A percentile compares a stretch with the other conserved stretches of the same genome.
Conservation (phyloP, 2,113 vertebrate genomes). For the Nesoenas mayeri region DNA sequence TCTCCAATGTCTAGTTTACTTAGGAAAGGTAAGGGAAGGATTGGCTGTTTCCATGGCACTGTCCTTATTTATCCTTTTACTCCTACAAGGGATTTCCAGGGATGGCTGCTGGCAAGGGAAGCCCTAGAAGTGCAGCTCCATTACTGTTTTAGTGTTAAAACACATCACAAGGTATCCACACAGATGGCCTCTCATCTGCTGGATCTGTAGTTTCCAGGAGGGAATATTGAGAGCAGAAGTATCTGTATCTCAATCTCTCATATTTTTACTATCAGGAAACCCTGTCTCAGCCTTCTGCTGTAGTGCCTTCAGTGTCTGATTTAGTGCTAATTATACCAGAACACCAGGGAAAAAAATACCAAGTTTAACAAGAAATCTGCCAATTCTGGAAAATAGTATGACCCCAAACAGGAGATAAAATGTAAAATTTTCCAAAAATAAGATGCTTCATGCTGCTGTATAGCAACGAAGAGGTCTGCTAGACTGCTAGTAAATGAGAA, state of each 20-base stretch:
- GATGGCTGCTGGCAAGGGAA: conserved; percentile 58
- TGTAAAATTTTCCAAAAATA: conserved; percentile 32
- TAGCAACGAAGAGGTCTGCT: conserved; percentile 4
- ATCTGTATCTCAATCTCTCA: conserved; percentile 46
- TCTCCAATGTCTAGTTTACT: neutral
- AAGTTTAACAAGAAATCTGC: conserved; percentile 38
- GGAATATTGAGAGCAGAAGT: conserved; percentile 39
- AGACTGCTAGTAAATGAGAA: neutral
- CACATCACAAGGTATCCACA: conserved; percentile 59
- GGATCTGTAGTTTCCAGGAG: conserved; percentile 58
- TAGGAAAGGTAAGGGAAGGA: neutral
- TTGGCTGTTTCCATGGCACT: conserved; percentile 43
- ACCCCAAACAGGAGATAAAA: conserved; percentile 35
- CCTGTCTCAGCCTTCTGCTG: conserved; percentile 51
- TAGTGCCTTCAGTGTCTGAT: conserved; percentile 38
- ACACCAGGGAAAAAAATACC: neutral
- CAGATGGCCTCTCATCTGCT: conserved; percentile 67
- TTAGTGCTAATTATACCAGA: conserved; percentile 58
- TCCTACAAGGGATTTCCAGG: conserved; percentile 57
- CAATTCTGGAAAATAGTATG: conserved; percentile 44
- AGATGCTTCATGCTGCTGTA: neutral
- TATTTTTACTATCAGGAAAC: conserved; percentile 54
- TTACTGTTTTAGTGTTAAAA: conserved; percentile 58
- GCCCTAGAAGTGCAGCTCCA: conserved; percentile 46
- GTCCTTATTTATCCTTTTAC: conserved; percentile 58